Percentiles rank a stretch among this genome's conserved stretches.
phyloP scores from a whole-genome alignment of 2,113 vertebrate genomes.

The Lichenostomus cassidix region DNA sequence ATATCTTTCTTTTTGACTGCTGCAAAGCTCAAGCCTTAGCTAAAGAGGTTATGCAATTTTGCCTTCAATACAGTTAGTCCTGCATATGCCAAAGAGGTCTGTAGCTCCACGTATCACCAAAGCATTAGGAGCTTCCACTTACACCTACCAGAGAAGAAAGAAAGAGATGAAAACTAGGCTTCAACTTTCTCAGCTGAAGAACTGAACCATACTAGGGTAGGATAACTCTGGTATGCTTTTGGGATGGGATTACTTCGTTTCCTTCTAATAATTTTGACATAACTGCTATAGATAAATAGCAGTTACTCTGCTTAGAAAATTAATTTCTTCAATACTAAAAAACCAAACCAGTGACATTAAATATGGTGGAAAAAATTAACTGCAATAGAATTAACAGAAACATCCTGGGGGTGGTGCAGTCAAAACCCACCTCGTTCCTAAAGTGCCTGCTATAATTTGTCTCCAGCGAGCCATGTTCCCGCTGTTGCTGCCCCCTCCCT shows the following conservation, averaged over 20 bases:
- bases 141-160: background rate
- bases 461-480: background rate
- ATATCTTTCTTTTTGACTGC: background rate
- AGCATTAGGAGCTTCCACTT: background rate
- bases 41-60: background rate
- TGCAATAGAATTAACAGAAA: background rate
- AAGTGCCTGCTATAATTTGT: background rate
- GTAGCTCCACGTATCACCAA: background rate
- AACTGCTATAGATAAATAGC: background rate
- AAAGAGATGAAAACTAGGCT: background rate
- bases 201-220: background rate
- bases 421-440: background rate
- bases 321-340: background rate
- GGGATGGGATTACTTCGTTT: background rate
- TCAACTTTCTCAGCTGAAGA: background rate
- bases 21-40: background rate
- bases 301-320: background rate
- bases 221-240: background rate
- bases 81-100: background rate
- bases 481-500: conserved; percentile 10
- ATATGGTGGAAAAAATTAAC: background rate
- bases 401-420: background rate
- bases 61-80: background rate
- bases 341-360: background rate
- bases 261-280: background rate